These are phyloP conservation scores for Meleagris gallopavo DNA, from an alignment of 2,113 vertebrate species.

Conservation along the genomic window DNA sequence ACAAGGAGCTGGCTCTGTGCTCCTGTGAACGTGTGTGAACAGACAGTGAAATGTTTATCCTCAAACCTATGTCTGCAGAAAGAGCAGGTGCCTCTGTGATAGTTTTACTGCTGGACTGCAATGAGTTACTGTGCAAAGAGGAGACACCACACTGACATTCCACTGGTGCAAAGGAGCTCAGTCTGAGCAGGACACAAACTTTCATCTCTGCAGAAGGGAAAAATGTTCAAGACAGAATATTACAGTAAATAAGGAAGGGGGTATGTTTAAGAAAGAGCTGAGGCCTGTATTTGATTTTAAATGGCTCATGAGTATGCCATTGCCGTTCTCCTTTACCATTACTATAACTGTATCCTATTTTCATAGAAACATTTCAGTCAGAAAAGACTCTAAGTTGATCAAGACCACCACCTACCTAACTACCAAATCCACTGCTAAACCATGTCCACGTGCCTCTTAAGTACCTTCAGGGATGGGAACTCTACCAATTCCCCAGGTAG, in stretches of 20 bases:
- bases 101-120: not conserved
- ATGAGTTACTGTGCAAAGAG: not conserved
- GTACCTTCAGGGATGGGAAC: not conserved
- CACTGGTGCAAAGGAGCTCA: not conserved
- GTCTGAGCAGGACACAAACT: not conserved
- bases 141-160: not conserved
- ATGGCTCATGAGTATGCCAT: not conserved
- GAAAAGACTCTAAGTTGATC: not conserved
- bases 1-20: not conserved
- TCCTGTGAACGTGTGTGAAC: not conserved
- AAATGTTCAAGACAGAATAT: not conserved
- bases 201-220: rapidly evolving
- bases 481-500: not conserved
- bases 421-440: not conserved
- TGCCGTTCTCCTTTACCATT: not conserved
- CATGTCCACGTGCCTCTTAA: not conserved
- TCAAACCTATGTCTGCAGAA: not conserved
- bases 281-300: not conserved
- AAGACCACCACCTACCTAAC: not conserved
- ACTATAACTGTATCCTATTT: not conserved
- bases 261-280: not conserved
- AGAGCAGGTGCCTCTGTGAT: not conserved
- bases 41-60: not conserved
- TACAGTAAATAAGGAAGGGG: not conserved
- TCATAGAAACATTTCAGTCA: not conserved